Base-by-base conservation (phyloP, 2,113 vertebrate genomes). In the Cheilinus undulatus region DNA sequence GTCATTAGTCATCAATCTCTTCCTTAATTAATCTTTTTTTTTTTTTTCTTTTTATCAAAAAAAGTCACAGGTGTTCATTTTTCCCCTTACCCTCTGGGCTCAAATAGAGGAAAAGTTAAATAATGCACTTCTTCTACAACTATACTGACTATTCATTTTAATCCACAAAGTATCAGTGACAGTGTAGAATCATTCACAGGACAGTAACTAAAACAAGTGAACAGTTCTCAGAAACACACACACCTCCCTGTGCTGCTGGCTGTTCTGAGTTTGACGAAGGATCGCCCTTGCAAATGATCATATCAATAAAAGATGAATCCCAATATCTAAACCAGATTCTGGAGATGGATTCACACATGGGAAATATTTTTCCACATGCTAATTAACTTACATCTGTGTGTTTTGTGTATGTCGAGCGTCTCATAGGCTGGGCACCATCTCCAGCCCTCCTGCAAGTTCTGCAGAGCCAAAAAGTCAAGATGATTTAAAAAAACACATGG, bases 261-360 rank as follows among this genome's bases (percentile, higher is more conserved):
- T 84, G 89, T 92, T 91, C 87, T 91, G 91, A 94, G 93, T 93
- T 86, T 93, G 84, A 93, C 91, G 89, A 92, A 92, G 83, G 87
- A 88, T 92, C 82, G 91, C 92, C 91, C 86, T 65, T 82, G 84
- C 80, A 77, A 86, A 76, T 71, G 90, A 92, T 93, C 90, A 89
- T 91, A 93, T 94, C 92, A 75, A 86, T 80, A 76, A 87, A 87
- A 78, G 80, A 89, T 84, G 87, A 87, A 90, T 89, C 83, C 80
- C 64, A 70, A 92, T 85, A 92, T 92, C 89, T 93, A 90, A 87
- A 88, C 82, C 86, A 91, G 88, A 91, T 84, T 86, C 71, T 76
- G 49, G 79, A 87, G 82, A 78, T 83, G 82, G 85, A 83, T 87
- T 86, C 86, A 91, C 93, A 94, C 90, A 88, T 94, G 94, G 93